A percentile compares a stretch with the other conserved stretches of the same genome.
These are phyloP conservation scores for Sebastes umbrosus DNA, from an alignment of 2,797 vertebrate species.

Conservation along the genomic window DNA sequence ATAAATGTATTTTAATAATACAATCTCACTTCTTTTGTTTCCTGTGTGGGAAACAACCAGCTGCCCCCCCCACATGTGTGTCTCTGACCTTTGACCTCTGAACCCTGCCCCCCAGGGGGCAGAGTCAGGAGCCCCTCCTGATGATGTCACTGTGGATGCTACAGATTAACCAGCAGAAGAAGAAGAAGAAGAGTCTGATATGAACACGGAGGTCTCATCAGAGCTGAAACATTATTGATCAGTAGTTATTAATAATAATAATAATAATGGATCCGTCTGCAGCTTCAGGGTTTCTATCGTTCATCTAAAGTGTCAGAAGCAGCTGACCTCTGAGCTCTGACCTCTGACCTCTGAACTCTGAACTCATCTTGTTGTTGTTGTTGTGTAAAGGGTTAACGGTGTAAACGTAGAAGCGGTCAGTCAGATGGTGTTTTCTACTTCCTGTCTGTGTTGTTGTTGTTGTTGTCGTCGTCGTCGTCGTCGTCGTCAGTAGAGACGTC, in stretches of 20 bases:
- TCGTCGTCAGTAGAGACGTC: slow-evolving; percentile 21
- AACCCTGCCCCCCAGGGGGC: not conserved
- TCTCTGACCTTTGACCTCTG: slow-evolving; percentile 3
- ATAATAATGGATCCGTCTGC: too few species aligned
- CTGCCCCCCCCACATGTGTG: not conserved
- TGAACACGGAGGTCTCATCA: too few species aligned
- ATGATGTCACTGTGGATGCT: too few species aligned
- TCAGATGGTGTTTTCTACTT: slow-evolving; percentile 72
- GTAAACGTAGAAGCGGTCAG: slow-evolving; percentile 32
- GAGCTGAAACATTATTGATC: too few species aligned
- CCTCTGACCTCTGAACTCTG: slow-evolving; percentile 5
- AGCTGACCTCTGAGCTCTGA: not conserved
- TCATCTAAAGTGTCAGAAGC: not conserved
- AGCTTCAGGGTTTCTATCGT: too few species aligned
- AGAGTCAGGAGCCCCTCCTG: not conserved
- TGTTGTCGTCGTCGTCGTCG: slow-evolving; percentile 23
- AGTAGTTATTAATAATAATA: too few species aligned
- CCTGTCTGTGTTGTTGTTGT: slow-evolving; percentile 29
- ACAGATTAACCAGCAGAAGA: too few species aligned
- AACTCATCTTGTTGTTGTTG: not conserved
- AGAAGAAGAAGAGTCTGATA: too few species aligned
- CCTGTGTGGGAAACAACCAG: not conserved
- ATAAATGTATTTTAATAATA: too few species aligned
- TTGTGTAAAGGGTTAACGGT: slow-evolving; percentile 42
- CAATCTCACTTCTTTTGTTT: not conserved